Evolutionary conservation across 2,797 vertebrate genomes (phyloP).

Genomic region (Emys orbicularis): DNA sequence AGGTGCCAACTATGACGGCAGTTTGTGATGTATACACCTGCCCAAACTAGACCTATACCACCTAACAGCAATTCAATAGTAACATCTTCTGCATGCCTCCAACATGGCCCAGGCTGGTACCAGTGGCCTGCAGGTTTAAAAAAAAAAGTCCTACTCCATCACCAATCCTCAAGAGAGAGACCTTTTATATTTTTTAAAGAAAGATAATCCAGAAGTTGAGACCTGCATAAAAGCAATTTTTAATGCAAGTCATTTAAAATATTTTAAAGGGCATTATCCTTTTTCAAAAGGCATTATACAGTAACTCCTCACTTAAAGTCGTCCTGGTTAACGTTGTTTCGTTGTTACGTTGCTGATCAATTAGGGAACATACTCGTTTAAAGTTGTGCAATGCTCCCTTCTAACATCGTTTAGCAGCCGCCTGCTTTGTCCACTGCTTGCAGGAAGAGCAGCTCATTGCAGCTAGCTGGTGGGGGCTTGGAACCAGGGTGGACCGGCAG

Average conservation of each 20-base stretch:
- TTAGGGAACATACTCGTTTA: too few relatives aligned
- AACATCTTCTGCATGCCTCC: neutral
- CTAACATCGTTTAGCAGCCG: too few relatives aligned
- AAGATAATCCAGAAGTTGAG: neutral
- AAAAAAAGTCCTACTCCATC: neutral
- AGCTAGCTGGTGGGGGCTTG: too few relatives aligned
- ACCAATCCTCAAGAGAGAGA: neutral
- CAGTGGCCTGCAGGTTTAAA: neutral
- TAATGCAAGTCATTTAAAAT: neutral
- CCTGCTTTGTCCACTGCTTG: too few relatives aligned
- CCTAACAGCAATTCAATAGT: neutral
- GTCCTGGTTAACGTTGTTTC: too few relatives aligned
- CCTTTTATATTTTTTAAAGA: neutral
- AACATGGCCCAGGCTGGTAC: neutral
- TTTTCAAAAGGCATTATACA: accelerated
- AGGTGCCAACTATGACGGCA: neutral
- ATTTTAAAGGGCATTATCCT: accelerated
- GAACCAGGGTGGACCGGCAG: too few relatives aligned
- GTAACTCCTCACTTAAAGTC: too few relatives aligned
- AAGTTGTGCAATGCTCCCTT: too few relatives aligned
- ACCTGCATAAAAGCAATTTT: neutral
- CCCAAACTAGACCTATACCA: neutral
- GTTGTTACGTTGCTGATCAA: too few relatives aligned
- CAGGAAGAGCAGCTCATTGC: too few relatives aligned
- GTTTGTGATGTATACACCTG: neutral